Evolutionary conservation across 2,888 invertebrate species (phyloP), one percentile per base, ranked within the genome.

Genomic region (Nomada ferruginata): DNA sequence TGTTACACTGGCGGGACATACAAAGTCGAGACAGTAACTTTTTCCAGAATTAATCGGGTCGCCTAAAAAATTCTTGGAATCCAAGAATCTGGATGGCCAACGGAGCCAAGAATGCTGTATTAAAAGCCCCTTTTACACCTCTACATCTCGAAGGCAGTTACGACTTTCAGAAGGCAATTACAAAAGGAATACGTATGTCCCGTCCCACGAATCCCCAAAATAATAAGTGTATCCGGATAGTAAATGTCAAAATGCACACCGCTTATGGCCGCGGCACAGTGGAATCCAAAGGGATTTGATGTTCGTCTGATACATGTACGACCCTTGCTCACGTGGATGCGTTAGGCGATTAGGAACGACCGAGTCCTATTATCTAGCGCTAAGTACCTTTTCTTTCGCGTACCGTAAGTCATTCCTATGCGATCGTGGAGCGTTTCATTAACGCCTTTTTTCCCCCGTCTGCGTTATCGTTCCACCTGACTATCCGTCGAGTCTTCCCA

Each of bases 261-360:
- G 9, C 13, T 63, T 20, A 23, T 23, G 13, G 61, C 61, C n/a
- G 42, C 61, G 11, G n/a, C 11, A 29, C 20, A 15, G 36, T 53
- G 23, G 42, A 44, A 60, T 10, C 79, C 82, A 83, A 86, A 88
- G 85, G 87, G 83, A 83, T 81, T 82, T 81, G 86, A 91, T 91
- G 89, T 82, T 82, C 84, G 82, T 77, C 82, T 87, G 91, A 91
- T 91, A 91, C 91, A 91, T 90, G 91, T 91, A 91, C 88, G 81
- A 87, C 85, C 84, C 85, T 83, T 36, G 36, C 87, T 90, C 90
- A 87, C 79, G 83, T 84, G 85, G 85, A 88, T 83, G 83, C 89
- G 83, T 86, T 88, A 86, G 82, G 80, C 83, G 75, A 81, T 79
- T 53, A 64, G 66, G 59, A 60, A 65, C 81, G 66, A 84, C 81